A percentile compares a stretch with the other conserved stretches of the same genome.
Evolutionary conservation across 2,888 invertebrate genomes (phyloP).

Genomic region (Torymus aiolomorphi): DNA sequence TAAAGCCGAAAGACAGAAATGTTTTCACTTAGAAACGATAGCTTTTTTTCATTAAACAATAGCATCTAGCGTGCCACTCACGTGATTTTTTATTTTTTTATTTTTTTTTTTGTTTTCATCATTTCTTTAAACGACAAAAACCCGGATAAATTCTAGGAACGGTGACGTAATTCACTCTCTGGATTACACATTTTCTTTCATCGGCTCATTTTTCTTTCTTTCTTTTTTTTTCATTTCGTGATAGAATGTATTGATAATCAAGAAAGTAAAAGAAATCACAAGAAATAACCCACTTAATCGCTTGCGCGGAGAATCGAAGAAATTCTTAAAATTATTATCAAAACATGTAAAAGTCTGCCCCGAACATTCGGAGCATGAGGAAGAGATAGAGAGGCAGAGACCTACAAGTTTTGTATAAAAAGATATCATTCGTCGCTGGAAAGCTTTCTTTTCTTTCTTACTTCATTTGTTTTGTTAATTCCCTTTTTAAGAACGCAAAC

Average conservation of each 20-base stretch:
- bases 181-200: slow-evolving; percentile 11
- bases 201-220: slow-evolving; percentile 6
- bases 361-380: slow-evolving; percentile 29
- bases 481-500: slow-evolving; percentile 46
- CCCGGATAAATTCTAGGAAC: slow-evolving; percentile 44
- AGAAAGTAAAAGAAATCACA: slow-evolving; percentile 30
- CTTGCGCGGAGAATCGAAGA: slow-evolving; percentile 26
- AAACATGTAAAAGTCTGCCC: slow-evolving; percentile 49
- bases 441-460: slow-evolving; percentile 50
- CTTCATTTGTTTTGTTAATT: slow-evolving; percentile 13
- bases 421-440: slow-evolving; percentile 51
- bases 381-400: slow-evolving; percentile 57
- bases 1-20: slow-evolving; percentile 44
- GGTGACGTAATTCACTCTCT: slow-evolving; percentile 21
- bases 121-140: slow-evolving; percentile 32
- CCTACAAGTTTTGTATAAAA: slow-evolving; percentile 58
- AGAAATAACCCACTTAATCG: slow-evolving; percentile 21
- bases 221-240: slow-evolving; percentile 7
- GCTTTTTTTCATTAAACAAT: slow-evolving; percentile 16
- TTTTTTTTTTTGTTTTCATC: slow-evolving; percentile 25
- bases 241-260: slow-evolving; percentile 5
- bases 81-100: slow-evolving; percentile 22
- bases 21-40: slow-evolving; percentile 36
- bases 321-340: slow-evolving; percentile 55
- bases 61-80: slow-evolving; percentile 43